Percentiles rank a stretch among this genome's conserved stretches.
Evolutionary conservation across 2,888 invertebrate genomes (phyloP).

Genomic region (Xestia c-nigrum): DNA sequence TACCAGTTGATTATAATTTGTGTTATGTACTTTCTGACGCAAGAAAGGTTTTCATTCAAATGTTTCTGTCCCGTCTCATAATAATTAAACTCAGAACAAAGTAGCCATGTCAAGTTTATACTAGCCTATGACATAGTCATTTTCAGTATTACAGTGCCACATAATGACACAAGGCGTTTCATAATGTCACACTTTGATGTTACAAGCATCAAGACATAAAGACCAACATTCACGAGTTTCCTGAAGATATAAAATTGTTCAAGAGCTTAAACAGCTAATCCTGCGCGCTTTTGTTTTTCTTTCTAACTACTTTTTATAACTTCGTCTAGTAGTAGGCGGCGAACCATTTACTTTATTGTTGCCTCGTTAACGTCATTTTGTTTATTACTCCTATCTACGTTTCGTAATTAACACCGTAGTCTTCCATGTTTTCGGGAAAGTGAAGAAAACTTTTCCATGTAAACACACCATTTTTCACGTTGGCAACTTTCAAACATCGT

Average conservation of each 20-base stretch:
- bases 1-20: constrained; percentile 7
- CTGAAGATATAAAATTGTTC: constrained; percentile 29
- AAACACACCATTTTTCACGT: background rate
- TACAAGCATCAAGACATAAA: constrained; percentile 17
- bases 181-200: constrained; percentile 22
- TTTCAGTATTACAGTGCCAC: constrained; percentile 9
- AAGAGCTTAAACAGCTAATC: constrained; percentile 20
- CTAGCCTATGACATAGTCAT: background rate
- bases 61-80: no score
- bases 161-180: constrained; percentile 6
- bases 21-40: background rate
- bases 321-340: constrained; percentile 12
- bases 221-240: constrained; percentile 33
- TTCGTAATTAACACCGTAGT: background rate
- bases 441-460: background rate
- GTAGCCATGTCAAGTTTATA: background rate
- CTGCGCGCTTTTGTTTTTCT: constrained; percentile 19
- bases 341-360: constrained; percentile 32
- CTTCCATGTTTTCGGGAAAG: background rate
- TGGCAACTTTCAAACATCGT: background rate
- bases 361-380: constrained; percentile 20
- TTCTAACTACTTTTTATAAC: constrained; percentile 35
- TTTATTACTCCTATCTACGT: constrained; percentile 2
- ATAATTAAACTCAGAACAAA: background rate
- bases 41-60: constrained; percentile 22